phyloP scores from a whole-genome alignment of 2,113 vertebrate species.

The Takifugu bimaculatus region DNA sequence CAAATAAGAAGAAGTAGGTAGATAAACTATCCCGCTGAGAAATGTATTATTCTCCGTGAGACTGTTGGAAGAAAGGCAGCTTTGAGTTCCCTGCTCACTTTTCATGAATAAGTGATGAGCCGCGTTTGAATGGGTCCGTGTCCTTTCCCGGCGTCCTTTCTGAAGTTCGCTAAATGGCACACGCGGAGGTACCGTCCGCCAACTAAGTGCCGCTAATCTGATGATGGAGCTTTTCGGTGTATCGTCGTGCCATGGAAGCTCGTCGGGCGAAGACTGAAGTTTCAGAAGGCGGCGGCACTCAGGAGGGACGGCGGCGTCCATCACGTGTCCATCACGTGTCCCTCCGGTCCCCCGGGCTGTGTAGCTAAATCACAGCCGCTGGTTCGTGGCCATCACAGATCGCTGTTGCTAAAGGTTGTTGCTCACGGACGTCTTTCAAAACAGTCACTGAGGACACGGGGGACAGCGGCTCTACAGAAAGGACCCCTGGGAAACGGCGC shows the following conservation, averaged over 20 bases:
- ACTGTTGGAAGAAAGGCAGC: slow-evolving; percentile 29
- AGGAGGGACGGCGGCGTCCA: not conserved
- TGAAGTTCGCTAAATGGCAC: slow-evolving; percentile 64
- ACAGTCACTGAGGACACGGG: slow-evolving; percentile 40
- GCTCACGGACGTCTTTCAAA: slow-evolving; percentile 23
- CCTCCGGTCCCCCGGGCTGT: too few species aligned
- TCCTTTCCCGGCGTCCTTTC: slow-evolving; percentile 63
- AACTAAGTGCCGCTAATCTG: slow-evolving; percentile 53
- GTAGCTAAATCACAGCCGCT: too few species aligned
- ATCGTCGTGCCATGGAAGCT: slow-evolving; percentile 16
- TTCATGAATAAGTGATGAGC: slow-evolving; percentile 69
- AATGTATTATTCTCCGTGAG: slow-evolving; percentile 44
- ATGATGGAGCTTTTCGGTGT: slow-evolving; percentile 29
- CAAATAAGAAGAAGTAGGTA: slow-evolving; percentile 25
- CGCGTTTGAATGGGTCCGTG: slow-evolving; percentile 51
- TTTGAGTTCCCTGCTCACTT: slow-evolving; percentile 53
- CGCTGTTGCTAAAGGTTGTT: not conserved
- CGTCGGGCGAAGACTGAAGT: slow-evolving; percentile 11
- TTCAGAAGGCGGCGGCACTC: not conserved
- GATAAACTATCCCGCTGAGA: slow-evolving; percentile 36
- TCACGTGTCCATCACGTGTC: too few species aligned
- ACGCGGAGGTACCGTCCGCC: slow-evolving; percentile 20
- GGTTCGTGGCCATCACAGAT: too few species aligned
- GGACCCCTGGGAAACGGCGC: slow-evolving; percentile 24
- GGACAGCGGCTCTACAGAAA: slow-evolving; percentile 13